phyloP scores from a whole-genome alignment of 1,140 invertebrate species.

The Bombus affinis region DNA sequence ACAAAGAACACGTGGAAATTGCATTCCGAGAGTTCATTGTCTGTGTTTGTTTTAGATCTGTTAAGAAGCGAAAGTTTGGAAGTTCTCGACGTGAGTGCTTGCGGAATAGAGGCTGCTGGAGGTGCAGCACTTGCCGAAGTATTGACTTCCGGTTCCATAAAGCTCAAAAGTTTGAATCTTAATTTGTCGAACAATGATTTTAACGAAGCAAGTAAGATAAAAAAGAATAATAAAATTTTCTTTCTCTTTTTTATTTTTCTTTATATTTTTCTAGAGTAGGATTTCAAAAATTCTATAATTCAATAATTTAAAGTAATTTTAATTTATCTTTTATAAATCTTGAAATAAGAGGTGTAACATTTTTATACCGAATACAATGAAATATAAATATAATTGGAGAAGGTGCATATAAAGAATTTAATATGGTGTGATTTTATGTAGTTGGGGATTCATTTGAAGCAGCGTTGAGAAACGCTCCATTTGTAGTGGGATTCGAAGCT shows the following conservation, averaged over 20 bases:
- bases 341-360: not conserved
- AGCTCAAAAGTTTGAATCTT: conserved; percentile 60
- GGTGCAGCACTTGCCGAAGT: conserved; percentile 71
- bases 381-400: not conserved
- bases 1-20: not conserved
- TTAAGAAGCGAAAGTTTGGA: conserved; percentile 67
- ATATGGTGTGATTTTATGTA: conserved; percentile 52
- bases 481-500: conserved; percentile 70
- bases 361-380: not conserved
- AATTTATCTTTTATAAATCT: not conserved
- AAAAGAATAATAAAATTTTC: too few species aligned
- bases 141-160: conserved; percentile 61
- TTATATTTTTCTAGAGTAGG: not conserved
- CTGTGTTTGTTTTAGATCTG: conserved; percentile 67
- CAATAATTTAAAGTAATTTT: not conserved
- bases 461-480: conserved; percentile 57
- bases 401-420: not conserved
- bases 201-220: conserved; percentile 66
- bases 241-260: not conserved
- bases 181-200: conserved; percentile 76
- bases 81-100: conserved; percentile 74
- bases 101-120: conserved; percentile 64
- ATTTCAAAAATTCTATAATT: not conserved
- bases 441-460: conserved; percentile 73
- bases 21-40: not conserved